Conservation (phyloP, 2,113 vertebrate genomes). For the Propithecus coquereli region DNA sequence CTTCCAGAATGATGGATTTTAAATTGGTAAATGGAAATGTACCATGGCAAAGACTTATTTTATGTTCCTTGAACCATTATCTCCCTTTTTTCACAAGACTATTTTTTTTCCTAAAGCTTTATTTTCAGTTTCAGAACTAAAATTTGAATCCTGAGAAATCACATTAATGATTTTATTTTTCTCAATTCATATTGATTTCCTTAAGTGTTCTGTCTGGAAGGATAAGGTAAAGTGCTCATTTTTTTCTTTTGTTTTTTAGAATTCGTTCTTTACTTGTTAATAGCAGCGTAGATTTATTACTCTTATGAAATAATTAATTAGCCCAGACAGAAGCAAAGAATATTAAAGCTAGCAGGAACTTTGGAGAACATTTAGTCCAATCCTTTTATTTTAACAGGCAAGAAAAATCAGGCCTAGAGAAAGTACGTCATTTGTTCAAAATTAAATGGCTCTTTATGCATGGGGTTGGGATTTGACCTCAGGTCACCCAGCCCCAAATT, state of each 20-base stretch:
- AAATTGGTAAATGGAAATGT: neutral
- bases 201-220: neutral
- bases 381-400: neutral
- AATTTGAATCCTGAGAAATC: slow-evolving; percentile 24
- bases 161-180: slow-evolving; percentile 29
- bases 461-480: neutral
- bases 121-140: slow-evolving; percentile 11
- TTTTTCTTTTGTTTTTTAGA: slow-evolving; percentile 3
- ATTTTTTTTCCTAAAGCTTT: neutral
- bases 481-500: neutral
- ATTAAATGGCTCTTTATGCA: neutral
- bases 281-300: neutral
- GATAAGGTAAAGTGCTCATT: neutral
- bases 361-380: neutral
- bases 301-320: slow-evolving; percentile 52
- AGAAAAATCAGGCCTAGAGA: neutral
- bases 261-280: slow-evolving; percentile 34
- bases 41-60: neutral
- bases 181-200: slow-evolving; percentile 6
- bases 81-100: neutral
- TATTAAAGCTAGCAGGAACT: neutral
- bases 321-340: neutral
- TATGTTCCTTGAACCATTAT: neutral
- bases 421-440: neutral
- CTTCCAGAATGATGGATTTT: neutral